Percentiles rank a stretch among this genome's conserved stretches.
phyloP scores from a whole-genome alignment of 2,113 vertebrate species.

The Calonectris borealis region DNA sequence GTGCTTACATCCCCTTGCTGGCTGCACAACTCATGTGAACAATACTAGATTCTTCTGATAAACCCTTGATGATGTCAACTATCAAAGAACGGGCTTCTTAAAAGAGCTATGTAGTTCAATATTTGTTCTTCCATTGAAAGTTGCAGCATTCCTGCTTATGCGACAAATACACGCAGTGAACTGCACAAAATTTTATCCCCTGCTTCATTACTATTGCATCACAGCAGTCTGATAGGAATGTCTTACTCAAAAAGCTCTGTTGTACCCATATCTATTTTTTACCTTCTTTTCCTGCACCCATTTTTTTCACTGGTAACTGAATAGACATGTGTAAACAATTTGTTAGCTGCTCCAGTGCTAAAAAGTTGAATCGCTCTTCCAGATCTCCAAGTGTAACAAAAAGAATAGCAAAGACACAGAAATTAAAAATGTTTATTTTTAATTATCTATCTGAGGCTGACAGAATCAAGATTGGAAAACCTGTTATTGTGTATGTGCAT shows the following conservation, averaged over 20 bases:
- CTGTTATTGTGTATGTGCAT: background rate
- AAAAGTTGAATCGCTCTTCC: background rate
- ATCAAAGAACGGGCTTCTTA: background rate
- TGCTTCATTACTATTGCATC: background rate
- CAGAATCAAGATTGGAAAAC: background rate
- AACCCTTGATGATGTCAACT: background rate
- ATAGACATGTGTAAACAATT: background rate
- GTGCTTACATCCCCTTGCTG: background rate
- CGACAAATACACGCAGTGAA: background rate
- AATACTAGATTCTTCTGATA: background rate
- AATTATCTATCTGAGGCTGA: background rate
- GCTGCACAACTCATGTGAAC: background rate
- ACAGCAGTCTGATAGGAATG: background rate
- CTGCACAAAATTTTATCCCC: background rate
- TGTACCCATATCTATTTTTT: background rate
- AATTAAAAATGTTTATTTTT: background rate
- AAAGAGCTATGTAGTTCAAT: background rate
- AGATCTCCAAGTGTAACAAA: background rate
- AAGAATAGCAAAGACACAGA: background rate
- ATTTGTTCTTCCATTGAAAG: background rate
- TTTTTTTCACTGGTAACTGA: background rate
- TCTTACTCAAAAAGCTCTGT: background rate
- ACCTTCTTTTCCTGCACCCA: background rate
- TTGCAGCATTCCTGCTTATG: background rate
- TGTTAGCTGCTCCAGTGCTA: background rate